These are phyloP conservation scores for Malurus splendens DNA, from an alignment of 2,797 vertebrate genomes.

Conservation along the genomic window DNA sequence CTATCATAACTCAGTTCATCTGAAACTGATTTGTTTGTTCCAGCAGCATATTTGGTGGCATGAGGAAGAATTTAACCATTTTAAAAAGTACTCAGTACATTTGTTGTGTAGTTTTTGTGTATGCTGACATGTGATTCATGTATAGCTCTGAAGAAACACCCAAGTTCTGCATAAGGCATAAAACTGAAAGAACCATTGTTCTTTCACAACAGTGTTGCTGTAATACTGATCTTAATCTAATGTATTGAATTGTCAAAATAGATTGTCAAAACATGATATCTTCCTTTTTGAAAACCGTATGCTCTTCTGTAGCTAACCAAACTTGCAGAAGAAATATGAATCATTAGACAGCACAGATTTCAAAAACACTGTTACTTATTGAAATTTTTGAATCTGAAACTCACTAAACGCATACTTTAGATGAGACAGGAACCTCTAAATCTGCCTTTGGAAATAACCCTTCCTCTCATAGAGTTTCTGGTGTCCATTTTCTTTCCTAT, in stretches of 20 bases:
- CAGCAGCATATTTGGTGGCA: not conserved
- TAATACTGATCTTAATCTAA: not conserved
- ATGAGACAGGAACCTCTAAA: not conserved
- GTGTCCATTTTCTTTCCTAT: not conserved
- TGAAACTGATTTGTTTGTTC: not conserved
- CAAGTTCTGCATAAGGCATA: not conserved
- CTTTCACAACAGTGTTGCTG: not conserved
- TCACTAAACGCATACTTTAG: not conserved
- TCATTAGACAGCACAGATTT: not conserved
- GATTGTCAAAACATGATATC: not conserved
- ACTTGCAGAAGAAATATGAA: not conserved
- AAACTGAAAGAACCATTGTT: not conserved
- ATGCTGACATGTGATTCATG: not conserved
- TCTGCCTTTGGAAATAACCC: not conserved
- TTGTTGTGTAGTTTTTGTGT: not conserved
- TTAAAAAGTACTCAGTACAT: not conserved
- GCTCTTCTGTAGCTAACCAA: not conserved
- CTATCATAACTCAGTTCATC: not conserved
- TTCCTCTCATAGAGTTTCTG: not conserved
- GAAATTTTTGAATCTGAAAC: not conserved
- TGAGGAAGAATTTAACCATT: not conserved
- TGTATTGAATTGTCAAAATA: not conserved
- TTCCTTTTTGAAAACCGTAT: not conserved
- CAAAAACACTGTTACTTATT: not conserved
- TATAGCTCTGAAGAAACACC: not conserved